These are phyloP conservation scores for Lophius americanus DNA, from an alignment of 2,797 vertebrate species.

Conservation along the genomic window DNA sequence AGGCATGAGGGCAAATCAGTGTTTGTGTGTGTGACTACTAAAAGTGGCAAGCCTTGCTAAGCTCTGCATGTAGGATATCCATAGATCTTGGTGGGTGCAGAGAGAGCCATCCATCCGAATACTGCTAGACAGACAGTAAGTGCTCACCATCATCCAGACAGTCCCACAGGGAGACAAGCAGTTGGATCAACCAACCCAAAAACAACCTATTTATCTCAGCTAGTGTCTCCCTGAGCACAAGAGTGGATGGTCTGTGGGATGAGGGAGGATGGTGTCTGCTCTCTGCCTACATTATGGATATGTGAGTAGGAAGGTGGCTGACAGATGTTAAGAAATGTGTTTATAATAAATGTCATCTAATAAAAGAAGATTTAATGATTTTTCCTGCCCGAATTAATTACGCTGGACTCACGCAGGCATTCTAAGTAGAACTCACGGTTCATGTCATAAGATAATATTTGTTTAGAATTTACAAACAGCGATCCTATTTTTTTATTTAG, in stretches of 20 bases:
- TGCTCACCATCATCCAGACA: constrained; percentile 50
- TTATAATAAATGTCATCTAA: background rate
- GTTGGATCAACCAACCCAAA: constrained; percentile 46
- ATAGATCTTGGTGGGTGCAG: constrained; percentile 36
- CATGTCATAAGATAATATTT: too few relatives aligned
- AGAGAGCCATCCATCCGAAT: constrained; percentile 46
- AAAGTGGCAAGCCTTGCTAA: constrained; percentile 33
- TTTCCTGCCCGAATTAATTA: constrained; percentile 3
- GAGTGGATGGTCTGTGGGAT: constrained; percentile 20
- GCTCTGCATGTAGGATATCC: constrained; percentile 43
- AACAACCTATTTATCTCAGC: constrained; percentile 45
- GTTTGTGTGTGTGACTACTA: constrained; percentile 19
- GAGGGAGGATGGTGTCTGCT: constrained; percentile 26
- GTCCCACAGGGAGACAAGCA: constrained; percentile 34
- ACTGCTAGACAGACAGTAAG: constrained; percentile 13
- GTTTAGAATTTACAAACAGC: background rate
- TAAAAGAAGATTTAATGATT: constrained; percentile 2
- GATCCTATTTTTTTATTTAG: background rate
- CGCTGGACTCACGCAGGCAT: background rate
- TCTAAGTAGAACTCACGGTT: too few relatives aligned
- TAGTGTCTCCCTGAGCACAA: constrained; percentile 25
- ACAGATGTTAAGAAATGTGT: constrained; percentile 8
- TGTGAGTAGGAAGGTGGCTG: constrained; percentile 7
- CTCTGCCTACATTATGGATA: constrained; percentile 15
- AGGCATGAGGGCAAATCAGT: constrained; percentile 18